Evolutionary conservation across 2,113 vertebrate species (phyloP), one percentile per base, ranked within the genome.

Genomic region (Scomber colias): DNA sequence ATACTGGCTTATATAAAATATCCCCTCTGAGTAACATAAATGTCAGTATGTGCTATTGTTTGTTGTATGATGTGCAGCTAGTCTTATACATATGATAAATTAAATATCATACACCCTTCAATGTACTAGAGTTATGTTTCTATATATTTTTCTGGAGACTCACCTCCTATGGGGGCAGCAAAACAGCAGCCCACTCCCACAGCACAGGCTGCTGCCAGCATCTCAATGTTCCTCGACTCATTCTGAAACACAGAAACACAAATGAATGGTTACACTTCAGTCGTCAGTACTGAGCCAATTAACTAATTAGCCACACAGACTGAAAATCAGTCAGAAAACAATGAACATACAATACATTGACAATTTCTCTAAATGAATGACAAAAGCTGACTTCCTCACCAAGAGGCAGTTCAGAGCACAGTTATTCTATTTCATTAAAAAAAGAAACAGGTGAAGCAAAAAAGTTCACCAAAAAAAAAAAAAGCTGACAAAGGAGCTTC

Each of bases 131-230:
- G 13, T 55, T 70, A 0, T 51, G 24, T n/a, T 59, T 54, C 6
- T 24, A 24, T 11, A 54, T 62, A 7, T 49, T 5, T 30, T 40
- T 44, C 10, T 30, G 57, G 30, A 45, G 61, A 73, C 95, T 95
- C 90, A 97, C 98, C 98, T 96, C 98, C 98, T 0, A 99, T 97
- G 4, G 97, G 98, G 0, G 98, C 96, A 0, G 97, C 97, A 0
- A 99, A 99, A 85, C 98, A 98, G 93, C 97, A 98, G 65, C 97
- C 97, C 0, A 99, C 96, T 11, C 98, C 97, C 0, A 99, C 98
- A 0, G 97, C 97, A 0, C 97, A 97, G 72, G 97, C 97, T 0
- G 96, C 96, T 0, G 97, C 96, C 93, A 99, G 92, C 97, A 99
- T 97, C 95, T 99, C 98, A 0, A 96, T 97, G 89, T 97, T 97